Conservation (phyloP, 1,140 invertebrate species). For the Aphidius ervi region DNA sequence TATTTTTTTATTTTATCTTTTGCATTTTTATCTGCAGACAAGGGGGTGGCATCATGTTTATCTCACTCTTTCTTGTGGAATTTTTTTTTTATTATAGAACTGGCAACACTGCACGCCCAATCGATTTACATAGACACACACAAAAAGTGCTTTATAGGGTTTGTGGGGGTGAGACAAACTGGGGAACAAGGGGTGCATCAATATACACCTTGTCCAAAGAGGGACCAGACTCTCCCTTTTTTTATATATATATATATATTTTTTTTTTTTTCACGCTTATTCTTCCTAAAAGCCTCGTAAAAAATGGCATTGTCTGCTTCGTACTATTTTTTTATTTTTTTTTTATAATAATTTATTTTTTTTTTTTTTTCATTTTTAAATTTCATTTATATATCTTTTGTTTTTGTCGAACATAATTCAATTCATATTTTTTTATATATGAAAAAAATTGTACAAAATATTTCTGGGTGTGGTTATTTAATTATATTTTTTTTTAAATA, state of each 20-base stretch:
- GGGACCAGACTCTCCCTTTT: background rate
- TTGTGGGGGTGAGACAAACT: background rate
- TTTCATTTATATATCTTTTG: background rate
- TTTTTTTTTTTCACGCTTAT: conserved; percentile 3
- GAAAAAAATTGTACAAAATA: too few species aligned
- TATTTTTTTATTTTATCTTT: conserved; percentile 5
- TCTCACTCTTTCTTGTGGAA: conserved; percentile 20
- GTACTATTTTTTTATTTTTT: background rate
- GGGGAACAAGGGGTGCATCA: conserved; percentile 6
- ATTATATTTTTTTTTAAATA: too few species aligned
- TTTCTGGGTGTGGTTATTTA: too few species aligned
- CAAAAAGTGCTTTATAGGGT: conserved; percentile 11
- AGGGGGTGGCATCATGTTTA: conserved; percentile 2
- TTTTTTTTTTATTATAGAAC: conserved; percentile 26
- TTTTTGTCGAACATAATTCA: background rate
- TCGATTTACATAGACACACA: conserved; percentile 33
- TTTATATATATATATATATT: too few species aligned
- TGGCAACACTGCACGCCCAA: conserved; percentile 31
- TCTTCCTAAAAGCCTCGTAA: conserved; percentile 8
- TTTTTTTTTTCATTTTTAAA: background rate
- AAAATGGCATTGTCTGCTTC: conserved; percentile 5
- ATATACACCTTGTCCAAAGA: conserved; percentile 14
- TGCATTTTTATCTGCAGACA: conserved; percentile 9
- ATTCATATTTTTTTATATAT: background rate
- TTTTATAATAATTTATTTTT: background rate